phyloP scores from a whole-genome alignment of 2,113 vertebrate species.

The Laterallus jamaicensis region DNA sequence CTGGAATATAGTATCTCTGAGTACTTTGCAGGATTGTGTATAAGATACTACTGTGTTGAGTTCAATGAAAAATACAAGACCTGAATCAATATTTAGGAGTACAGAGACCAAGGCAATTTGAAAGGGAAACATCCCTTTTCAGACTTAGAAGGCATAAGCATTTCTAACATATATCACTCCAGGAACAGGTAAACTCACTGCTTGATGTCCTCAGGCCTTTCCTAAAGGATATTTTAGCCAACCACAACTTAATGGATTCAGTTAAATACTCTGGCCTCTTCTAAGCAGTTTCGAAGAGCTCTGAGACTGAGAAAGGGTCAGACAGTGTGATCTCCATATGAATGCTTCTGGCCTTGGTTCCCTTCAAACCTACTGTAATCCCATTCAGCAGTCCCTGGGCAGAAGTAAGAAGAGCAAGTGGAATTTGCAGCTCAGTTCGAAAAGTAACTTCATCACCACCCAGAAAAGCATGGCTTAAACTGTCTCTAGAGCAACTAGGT shows the following conservation, averaged over 20 bases:
- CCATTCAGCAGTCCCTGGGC: background rate
- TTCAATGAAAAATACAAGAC: background rate
- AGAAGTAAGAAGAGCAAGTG: background rate
- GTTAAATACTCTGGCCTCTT: background rate
- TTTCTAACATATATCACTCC: background rate
- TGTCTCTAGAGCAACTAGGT: background rate
- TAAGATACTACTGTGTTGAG: background rate
- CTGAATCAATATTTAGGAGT: background rate
- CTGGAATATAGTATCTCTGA: background rate
- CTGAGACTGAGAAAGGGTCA: background rate
- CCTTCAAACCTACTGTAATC: background rate
- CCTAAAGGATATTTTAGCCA: background rate
- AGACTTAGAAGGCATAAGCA: background rate
- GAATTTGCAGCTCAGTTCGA: background rate
- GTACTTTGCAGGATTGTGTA: background rate
- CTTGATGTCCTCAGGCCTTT: background rate
- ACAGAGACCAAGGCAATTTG: background rate
- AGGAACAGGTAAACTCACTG: background rate
- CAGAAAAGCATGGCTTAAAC: background rate
- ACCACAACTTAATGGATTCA: background rate
- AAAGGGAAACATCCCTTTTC: background rate
- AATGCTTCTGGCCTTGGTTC: background rate
- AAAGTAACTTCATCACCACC: background rate
- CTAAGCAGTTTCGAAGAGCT: background rate
- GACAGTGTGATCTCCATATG: background rate